A percentile compares a stretch with the other conserved stretches of the same genome.
Conservation (phyloP, 1,140 invertebrate genomes). For the Drosophila sturtevanti region DNA sequence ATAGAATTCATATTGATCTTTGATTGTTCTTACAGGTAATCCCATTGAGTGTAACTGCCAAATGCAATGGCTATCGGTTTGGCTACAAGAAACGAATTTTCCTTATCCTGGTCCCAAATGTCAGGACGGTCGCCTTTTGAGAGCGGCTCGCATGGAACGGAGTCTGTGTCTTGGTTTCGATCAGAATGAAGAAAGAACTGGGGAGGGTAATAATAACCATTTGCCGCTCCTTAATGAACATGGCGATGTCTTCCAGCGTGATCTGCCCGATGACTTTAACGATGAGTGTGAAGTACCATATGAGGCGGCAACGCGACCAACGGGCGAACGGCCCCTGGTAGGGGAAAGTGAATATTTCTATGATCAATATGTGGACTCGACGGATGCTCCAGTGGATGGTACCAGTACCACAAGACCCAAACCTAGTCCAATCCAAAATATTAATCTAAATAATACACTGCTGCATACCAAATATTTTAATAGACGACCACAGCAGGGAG, state of each 20-base stretch:
- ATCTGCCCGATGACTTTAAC: constrained; percentile 74
- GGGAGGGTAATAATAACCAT: constrained; percentile 49
- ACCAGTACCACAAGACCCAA: constrained; percentile 81
- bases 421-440: constrained; percentile 77
- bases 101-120: constrained; percentile 87
- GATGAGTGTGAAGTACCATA: constrained; percentile 71
- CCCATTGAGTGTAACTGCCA: constrained; percentile 91
- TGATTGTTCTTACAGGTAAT: constrained; percentile 86
- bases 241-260: constrained; percentile 77
- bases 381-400: constrained; percentile 47
- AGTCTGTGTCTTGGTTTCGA: constrained; percentile 85
- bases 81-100: constrained; percentile 88
- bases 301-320: constrained; percentile 68
- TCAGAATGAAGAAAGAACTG: constrained; percentile 41
- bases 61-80: constrained; percentile 91
- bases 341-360: constrained; percentile 91
- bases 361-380: constrained; percentile 90
- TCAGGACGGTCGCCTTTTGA: constrained; percentile 88
- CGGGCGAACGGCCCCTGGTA: constrained; percentile 84
- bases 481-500: constrained; percentile 78
- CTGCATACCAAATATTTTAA: constrained; percentile 85
- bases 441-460: constrained; percentile 87
- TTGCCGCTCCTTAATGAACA: constrained; percentile 79
- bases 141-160: constrained; percentile 87
- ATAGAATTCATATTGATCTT: too few relatives aligned